Conservation (phyloP, 2,113 vertebrate genomes). For the Panthera leo region DNA sequence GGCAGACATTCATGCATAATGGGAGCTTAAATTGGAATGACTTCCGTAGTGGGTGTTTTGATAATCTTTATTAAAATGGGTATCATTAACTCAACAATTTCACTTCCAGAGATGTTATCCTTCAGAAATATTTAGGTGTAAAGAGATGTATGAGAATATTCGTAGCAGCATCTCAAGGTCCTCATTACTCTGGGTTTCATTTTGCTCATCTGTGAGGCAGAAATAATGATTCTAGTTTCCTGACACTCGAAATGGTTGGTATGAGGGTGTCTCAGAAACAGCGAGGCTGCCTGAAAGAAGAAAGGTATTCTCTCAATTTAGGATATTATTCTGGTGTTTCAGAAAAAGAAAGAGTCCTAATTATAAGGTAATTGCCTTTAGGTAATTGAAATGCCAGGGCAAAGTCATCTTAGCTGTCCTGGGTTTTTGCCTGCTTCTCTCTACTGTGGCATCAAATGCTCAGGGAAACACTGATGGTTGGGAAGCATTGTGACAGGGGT, state of each 20-base stretch:
- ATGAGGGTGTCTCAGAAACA: neutral
- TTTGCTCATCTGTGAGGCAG: neutral
- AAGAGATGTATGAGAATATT: neutral
- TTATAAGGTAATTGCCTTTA: neutral
- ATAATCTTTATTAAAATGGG: neutral
- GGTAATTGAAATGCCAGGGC: neutral
- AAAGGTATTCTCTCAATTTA: conserved; percentile 18
- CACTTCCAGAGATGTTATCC: neutral
- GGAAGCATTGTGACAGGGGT: neutral
- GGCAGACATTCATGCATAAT: neutral
- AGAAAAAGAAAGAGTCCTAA: neutral
- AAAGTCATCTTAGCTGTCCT: neutral
- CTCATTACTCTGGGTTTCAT: neutral
- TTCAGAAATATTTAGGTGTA: neutral
- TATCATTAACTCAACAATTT: neutral
- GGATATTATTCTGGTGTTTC: conserved; percentile 26
- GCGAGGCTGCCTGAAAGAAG: neutral
- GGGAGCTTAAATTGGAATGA: neutral
- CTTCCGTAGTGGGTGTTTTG: neutral
- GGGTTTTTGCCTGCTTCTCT: neutral
- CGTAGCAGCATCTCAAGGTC: neutral
- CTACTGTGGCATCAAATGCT: neutral
- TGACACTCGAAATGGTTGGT: neutral
- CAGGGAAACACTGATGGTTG: neutral
- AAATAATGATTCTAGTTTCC: neutral